A percentile compares a stretch with the other conserved stretches of the same genome.
These are phyloP conservation scores for Blennius ocellaris DNA, from an alignment of 2,113 vertebrate species.

Conservation along the genomic window DNA sequence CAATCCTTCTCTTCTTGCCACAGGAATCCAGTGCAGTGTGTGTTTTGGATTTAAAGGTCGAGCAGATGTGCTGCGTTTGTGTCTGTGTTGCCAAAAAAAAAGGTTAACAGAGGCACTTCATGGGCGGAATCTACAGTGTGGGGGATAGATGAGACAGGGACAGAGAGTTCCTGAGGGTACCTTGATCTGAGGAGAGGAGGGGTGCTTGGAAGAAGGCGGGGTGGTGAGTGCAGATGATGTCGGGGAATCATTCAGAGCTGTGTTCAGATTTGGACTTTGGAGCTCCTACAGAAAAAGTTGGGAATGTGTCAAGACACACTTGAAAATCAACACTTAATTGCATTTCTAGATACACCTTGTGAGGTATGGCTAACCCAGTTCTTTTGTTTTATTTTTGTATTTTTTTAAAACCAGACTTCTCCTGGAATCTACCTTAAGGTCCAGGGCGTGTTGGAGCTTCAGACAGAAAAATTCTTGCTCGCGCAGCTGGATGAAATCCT, in stretches of 20 bases:
- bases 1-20: conserved; percentile 4
- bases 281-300: conserved; percentile 80
- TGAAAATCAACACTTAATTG: neutral
- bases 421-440: conserved; percentile 82
- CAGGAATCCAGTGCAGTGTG: conserved; percentile 57
- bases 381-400: too few species aligned
- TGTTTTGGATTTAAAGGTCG: conserved; percentile 50
- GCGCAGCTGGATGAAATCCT: conserved; percentile 86
- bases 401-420: too few species aligned
- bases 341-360: neutral
- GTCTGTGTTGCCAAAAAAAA: conserved; percentile 58
- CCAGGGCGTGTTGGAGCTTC: conserved; percentile 87
- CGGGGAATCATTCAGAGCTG: conserved; percentile 34
- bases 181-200: conserved; percentile 56
- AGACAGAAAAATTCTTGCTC: conserved; percentile 86
- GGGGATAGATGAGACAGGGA: conserved; percentile 1
- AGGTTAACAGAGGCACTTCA: conserved; percentile 36
- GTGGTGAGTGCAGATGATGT: conserved; percentile 36
- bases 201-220: conserved; percentile 50
- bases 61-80: conserved; percentile 65
- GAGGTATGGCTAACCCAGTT: too few species aligned
- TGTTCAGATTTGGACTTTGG: conserved; percentile 76
- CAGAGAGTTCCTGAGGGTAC: conserved; percentile 42
- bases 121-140: conserved; percentile 14
- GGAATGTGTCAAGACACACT: neutral